Evolutionary conservation across 2,113 vertebrate species (phyloP).

Genomic region (Pontoporia blainvillei): DNA sequence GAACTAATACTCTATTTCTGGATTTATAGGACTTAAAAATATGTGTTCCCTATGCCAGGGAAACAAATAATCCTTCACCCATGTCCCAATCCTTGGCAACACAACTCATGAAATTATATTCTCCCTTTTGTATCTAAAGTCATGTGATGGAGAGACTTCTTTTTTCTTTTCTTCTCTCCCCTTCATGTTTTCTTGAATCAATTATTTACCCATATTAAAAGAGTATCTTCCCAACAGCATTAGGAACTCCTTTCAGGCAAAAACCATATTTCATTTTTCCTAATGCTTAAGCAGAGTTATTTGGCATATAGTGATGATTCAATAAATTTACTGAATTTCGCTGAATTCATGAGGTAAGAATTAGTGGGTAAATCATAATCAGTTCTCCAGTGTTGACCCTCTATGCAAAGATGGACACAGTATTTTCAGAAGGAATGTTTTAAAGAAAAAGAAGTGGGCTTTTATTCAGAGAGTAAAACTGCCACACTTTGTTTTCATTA

Average conservation of each 20-base stretch:
- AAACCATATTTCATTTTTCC: background rate
- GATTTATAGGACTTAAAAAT: background rate
- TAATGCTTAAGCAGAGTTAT: background rate
- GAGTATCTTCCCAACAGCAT: background rate
- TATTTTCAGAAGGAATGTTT: background rate
- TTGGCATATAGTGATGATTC: background rate
- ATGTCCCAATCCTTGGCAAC: background rate
- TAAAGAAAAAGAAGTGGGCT: background rate
- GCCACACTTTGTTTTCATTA: background rate
- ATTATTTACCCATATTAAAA: slow-evolving; percentile 11
- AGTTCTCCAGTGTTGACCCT: background rate
- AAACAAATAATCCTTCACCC: background rate
- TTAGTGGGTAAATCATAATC: background rate
- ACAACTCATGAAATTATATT: background rate
- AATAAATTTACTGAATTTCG: background rate
- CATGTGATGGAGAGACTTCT: background rate
- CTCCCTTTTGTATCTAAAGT: background rate
- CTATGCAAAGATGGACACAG: background rate
- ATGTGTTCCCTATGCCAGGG: background rate
- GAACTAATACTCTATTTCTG: background rate
- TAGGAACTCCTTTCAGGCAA: background rate
- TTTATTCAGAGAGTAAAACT: background rate
- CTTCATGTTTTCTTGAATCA: background rate
- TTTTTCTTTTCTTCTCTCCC: background rate
- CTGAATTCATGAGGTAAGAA: background rate